Conservation (phyloP, 2,797 vertebrate genomes). For the Enteromius afrohamiltoni region DNA sequence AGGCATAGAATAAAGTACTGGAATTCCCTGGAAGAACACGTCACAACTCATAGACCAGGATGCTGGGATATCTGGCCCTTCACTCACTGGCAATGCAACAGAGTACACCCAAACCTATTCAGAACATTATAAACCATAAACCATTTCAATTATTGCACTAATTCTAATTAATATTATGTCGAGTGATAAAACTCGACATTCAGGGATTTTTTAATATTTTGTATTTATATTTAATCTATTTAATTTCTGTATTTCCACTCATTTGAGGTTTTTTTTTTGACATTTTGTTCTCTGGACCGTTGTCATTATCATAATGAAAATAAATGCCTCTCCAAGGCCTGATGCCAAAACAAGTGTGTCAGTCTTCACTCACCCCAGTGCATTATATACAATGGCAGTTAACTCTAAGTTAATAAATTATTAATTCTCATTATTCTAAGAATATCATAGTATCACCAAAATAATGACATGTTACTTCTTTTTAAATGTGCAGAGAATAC, state of each 20-base stretch:
- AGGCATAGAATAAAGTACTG: not conserved
- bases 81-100: not conserved
- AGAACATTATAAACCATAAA: not conserved
- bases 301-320: not conserved
- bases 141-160: not conserved
- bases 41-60: not conserved
- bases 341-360: not conserved
- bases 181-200: too few relatives aligned
- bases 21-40: not conserved
- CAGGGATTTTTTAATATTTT: too few relatives aligned
- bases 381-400: not conserved
- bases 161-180: not conserved
- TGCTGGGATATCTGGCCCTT: not conserved
- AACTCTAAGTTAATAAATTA: not conserved
- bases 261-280: not conserved
- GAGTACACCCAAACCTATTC: not conserved
- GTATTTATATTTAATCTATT: too few relatives aligned
- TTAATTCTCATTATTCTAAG: not conserved
- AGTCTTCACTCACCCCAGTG: not conserved
- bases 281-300: not conserved
- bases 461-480: not conserved
- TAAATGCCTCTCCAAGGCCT: not conserved
- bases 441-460: not conserved
- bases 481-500: constrained; percentile 7
- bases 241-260: not conserved